Percentiles rank a stretch among this genome's conserved stretches.
Conservation (phyloP, 2,888 invertebrate species). For the Watsonalla binaria region DNA sequence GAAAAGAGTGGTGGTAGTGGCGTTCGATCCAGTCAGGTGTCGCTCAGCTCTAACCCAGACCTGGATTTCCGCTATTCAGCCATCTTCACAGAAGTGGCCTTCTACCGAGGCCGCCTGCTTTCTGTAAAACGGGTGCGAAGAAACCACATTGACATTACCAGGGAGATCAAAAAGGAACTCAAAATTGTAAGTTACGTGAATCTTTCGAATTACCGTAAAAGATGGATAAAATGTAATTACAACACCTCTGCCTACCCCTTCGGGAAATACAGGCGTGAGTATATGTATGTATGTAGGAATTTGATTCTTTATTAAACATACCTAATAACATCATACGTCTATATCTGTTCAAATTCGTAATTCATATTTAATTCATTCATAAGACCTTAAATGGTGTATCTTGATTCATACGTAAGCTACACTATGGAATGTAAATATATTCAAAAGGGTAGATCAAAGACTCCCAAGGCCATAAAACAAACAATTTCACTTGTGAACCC, state of each 20-base stretch:
- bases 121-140: slow-evolving; percentile 92
- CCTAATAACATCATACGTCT: no score
- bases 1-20: slow-evolving; percentile 59
- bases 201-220: not conserved
- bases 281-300: no score
- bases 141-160: slow-evolving; percentile 91
- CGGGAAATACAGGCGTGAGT: no score
- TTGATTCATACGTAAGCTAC: no score
- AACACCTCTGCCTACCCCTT: no score
- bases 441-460: slow-evolving; percentile 21
- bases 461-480: slow-evolving; percentile 33
- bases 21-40: slow-evolving; percentile 92
- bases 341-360: no score
- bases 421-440: slow-evolving; percentile 1
- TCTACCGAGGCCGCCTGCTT: slow-evolving; percentile 91
- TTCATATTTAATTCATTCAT: no score
- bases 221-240: no score
- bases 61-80: slow-evolving; percentile 93
- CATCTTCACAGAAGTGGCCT: slow-evolving; percentile 93
- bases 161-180: slow-evolving; percentile 94
- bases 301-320: no score
- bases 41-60: slow-evolving; percentile 94
- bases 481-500: slow-evolving; percentile 26
- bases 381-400: no score
- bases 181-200: slow-evolving; percentile 83